Evolutionary conservation across 1,140 invertebrate species (phyloP), one percentile per base, ranked within the genome.

Genomic region (Ostrea edulis): DNA sequence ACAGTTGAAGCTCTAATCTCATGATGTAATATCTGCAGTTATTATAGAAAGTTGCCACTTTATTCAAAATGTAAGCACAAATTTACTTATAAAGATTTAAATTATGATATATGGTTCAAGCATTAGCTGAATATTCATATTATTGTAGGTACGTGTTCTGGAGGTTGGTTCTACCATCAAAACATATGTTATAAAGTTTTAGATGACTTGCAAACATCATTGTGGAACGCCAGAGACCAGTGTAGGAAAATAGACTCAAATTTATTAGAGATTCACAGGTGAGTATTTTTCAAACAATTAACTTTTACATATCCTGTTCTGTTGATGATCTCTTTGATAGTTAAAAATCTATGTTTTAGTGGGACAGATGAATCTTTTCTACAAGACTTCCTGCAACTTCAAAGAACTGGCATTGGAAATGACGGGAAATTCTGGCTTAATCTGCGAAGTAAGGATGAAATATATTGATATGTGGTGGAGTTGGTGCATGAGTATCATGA

Each of bases 381-480:
- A 17, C 68, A 77, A 77, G 12, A 5, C 8, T 77, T 77, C 25
- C 14, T 77, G 29, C 22, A 77, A 35, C 68, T 25, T 25, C 22
- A 77, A 29, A 25, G 68, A 77, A 29, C 68, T 77, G 68, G 68
- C 9, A 77, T 77, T 17, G 68, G 68, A 14, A 77, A 77, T 35
- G 68, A 77, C 25, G 68, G 68, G 25, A 77, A 77, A 77, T 77
- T 77, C 11, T 77, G 68, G 68, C 68, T 77, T 25, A 77, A 77
- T 77, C 17, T 77, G 29, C 25, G 22, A 29, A 22, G 68, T 77
- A 77, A 77, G 68, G 22, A 22, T 68, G 11, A 5, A 7, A 68
- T 12, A 0, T 55, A 0, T 55, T 44, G 5, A 44, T 44, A 44
- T 44, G 35, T 44, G 35, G 35, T 44, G 5, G 1, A 2, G 35